Evolutionary conservation across 1,140 invertebrate genomes (phyloP).

Genomic region (Venturia canescens): DNA sequence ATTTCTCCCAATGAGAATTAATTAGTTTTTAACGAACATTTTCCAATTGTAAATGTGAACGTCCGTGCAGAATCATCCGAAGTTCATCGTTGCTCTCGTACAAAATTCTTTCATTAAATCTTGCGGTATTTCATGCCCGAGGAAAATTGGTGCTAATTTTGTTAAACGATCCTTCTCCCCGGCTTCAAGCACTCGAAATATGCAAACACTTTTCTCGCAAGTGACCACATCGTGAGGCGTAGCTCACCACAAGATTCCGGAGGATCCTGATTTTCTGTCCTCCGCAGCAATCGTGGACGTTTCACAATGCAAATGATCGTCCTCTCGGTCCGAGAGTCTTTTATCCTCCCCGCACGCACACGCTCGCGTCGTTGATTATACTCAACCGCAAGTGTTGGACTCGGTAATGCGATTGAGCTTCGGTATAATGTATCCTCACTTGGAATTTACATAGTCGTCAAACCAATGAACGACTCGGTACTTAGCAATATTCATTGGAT

Average conservation of each 20-base stretch:
- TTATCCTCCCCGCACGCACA: not conserved
- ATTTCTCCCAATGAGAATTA: not conserved
- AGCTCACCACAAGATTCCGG: slow-evolving; percentile 25
- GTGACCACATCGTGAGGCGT: slow-evolving; percentile 9
- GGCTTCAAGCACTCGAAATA: no score
- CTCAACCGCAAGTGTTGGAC: slow-evolving; percentile 4
- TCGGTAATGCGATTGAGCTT: not conserved
- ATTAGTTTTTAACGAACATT: not conserved
- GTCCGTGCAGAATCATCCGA: no score
- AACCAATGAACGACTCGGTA: not conserved
- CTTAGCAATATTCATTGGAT: slow-evolving; percentile 3
- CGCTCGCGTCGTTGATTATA: not conserved
- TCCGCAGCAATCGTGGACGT: not conserved
- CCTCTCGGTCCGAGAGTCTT: not conserved
- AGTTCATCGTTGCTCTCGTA: no score
- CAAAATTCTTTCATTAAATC: no score
- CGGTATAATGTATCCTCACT: not conserved
- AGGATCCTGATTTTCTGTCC: not conserved
- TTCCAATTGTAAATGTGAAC: no score
- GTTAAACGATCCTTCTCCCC: not conserved
- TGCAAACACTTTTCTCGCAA: not conserved
- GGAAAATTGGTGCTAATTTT: no score
- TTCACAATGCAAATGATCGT: slow-evolving; percentile 25
- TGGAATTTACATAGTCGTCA: slow-evolving; percentile 28
- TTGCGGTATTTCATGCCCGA: no score